phyloP scores from a whole-genome alignment of 1,140 invertebrate species.

The Contarinia nasturtii region DNA sequence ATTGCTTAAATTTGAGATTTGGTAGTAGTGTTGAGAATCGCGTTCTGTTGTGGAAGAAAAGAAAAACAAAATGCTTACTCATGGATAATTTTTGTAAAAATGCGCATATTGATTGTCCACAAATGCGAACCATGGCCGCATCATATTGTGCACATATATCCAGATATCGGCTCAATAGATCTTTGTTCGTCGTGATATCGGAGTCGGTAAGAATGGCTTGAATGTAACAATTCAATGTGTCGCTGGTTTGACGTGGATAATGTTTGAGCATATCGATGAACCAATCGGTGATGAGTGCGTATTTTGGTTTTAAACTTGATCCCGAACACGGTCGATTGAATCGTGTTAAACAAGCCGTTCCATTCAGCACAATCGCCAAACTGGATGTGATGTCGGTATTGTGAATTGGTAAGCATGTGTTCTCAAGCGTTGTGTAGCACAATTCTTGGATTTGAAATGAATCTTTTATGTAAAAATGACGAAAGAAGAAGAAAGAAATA shows the following conservation, averaged over 20 bases:
- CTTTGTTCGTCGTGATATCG: not conserved
- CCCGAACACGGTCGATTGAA: not conserved
- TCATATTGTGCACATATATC: conserved; percentile 22
- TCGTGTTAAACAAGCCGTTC: not conserved
- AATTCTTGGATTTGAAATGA: not conserved
- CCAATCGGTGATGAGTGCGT: not conserved
- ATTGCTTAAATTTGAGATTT: too few species aligned
- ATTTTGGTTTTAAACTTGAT: not conserved
- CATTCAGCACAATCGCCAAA: not conserved
- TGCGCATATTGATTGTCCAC: conserved; percentile 16
- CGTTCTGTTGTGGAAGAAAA: too few species aligned
- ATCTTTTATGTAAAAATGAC: not conserved
- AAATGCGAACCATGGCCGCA: conserved; percentile 16
- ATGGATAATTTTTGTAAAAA: conserved; percentile 10
- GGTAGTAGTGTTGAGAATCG: too few species aligned
- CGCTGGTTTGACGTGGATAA: not conserved
- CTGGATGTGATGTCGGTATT: not conserved
- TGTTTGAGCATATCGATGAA: not conserved
- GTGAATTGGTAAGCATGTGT: not conserved
- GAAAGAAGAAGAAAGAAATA: too few species aligned
- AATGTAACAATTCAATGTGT: not conserved
- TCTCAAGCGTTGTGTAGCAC: not conserved
- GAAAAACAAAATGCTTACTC: too few species aligned
- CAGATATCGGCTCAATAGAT: conserved; percentile 15
- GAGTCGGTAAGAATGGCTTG: not conserved